Percentiles rank a stretch among this genome's conserved stretches.
Evolutionary conservation across 2,113 vertebrate genomes (phyloP).

Genomic region (Meles meles): DNA sequence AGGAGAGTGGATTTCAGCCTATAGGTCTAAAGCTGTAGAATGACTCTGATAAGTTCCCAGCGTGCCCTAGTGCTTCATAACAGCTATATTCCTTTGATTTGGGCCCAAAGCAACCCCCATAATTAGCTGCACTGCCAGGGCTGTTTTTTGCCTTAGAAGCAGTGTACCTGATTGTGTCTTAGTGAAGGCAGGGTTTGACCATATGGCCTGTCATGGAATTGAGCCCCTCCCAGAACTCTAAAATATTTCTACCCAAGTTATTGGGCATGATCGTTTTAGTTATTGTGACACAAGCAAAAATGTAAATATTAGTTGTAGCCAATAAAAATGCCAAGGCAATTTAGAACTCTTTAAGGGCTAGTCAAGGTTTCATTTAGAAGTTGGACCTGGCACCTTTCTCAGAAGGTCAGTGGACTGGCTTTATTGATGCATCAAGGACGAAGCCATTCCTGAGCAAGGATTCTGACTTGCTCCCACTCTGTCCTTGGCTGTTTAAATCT

Average conservation of each 20-base stretch:
- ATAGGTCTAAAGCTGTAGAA: background rate
- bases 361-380: constrained; percentile 14
- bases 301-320: background rate
- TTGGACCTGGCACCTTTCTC: background rate
- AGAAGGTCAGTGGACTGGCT: background rate
- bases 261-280: background rate
- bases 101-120: background rate
- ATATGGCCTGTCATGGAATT: background rate
- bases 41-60: background rate
- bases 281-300: constrained; percentile 27
- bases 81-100: background rate
- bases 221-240: background rate
- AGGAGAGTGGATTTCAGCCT: background rate
- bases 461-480: constrained; percentile 15
- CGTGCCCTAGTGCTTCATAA: constrained; percentile 9
- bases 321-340: constrained; percentile 9
- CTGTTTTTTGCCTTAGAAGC: background rate
- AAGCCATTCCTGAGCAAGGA: background rate
- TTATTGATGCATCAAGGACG: background rate
- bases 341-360: constrained; percentile 1
- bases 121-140: background rate
- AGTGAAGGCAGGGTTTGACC: background rate
- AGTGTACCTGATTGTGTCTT: background rate
- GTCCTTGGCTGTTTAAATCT: constrained; percentile 38
- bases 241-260: constrained; percentile 36